phyloP scores from a whole-genome alignment of 2,797 vertebrate species.

The Discoglossus pictus region DNA sequence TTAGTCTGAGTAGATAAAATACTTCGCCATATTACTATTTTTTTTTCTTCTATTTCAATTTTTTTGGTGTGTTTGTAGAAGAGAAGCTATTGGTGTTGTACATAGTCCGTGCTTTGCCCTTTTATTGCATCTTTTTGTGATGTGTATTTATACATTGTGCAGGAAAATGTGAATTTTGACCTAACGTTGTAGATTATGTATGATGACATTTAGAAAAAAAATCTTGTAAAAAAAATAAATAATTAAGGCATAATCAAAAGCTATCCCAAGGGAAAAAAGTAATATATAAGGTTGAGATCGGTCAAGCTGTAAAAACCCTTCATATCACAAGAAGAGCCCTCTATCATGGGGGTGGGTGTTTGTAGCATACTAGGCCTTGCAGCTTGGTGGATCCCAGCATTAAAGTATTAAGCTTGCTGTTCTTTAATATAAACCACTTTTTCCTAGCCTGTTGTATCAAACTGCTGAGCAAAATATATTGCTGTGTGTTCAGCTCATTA shows the following conservation, averaged over 20 bases:
- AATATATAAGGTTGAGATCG: too few relatives aligned
- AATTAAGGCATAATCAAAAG: constrained; percentile 75
- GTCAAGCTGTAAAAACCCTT: too few relatives aligned
- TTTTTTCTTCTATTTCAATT: constrained; percentile 72
- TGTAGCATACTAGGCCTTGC: not conserved
- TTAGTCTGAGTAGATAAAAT: constrained; percentile 76
- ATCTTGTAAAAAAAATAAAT: too few relatives aligned
- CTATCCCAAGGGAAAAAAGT: constrained; percentile 63
- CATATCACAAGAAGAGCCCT: too few relatives aligned
- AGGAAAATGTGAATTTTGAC: constrained; percentile 75
- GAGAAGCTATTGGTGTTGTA: constrained; percentile 75
- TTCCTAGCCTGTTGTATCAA: constrained; percentile 69
- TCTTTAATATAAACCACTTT: constrained; percentile 33
- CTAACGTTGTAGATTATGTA: constrained; percentile 81
- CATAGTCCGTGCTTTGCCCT: constrained; percentile 73
- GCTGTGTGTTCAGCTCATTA: constrained; percentile 57
- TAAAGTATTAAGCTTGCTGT: constrained; percentile 60
- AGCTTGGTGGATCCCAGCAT: constrained; percentile 3
- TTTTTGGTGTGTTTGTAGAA: constrained; percentile 63
- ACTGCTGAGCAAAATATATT: constrained; percentile 65
- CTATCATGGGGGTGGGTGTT: not conserved
- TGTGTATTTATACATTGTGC: constrained; percentile 81
- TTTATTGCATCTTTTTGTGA: constrained; percentile 74
- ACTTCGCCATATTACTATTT: constrained; percentile 73
- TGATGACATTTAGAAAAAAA: constrained; percentile 73